Conservation (phyloP, 2,888 invertebrate species). For the Liodrosophila aerea region DNA sequence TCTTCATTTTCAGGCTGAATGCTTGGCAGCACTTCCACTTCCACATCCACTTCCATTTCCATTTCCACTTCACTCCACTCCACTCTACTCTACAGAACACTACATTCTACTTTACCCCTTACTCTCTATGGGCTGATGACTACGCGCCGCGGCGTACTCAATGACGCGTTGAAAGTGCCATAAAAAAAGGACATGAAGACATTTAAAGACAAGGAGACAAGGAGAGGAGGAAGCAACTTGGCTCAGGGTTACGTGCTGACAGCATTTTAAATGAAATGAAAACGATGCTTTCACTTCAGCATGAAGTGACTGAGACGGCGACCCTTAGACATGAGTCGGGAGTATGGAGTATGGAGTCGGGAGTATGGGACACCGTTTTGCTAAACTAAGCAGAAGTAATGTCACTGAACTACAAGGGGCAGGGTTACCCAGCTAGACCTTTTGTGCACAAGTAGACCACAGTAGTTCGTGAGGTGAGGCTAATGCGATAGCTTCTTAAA, state of each 20-base stretch:
- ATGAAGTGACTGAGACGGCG: constrained; percentile 10
- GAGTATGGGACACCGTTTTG: constrained; percentile 31
- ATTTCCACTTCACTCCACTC: constrained; percentile 3
- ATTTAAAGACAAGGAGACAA: constrained; percentile 28
- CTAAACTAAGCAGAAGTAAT: constrained; percentile 74
- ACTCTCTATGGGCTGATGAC: constrained; percentile 55
- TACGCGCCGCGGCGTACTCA: constrained; percentile 75
- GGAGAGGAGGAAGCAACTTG: constrained; percentile 23
- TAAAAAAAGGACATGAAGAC: constrained; percentile 74
- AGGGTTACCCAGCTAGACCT: constrained; percentile 20
- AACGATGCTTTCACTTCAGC: constrained; percentile 72
- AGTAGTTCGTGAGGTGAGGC: constrained; percentile 37
- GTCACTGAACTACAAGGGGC: constrained; percentile 60
- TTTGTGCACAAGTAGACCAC: constrained; percentile 17
- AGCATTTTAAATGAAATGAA: constrained; percentile 78
- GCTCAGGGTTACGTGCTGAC: constrained; percentile 67
- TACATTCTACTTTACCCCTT: background rate
- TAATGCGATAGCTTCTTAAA: constrained; percentile 51
- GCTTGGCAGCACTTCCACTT: constrained; percentile 48
- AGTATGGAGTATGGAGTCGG: background rate
- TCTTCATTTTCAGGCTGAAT: constrained; percentile 73
- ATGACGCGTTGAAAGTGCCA: constrained; percentile 78
- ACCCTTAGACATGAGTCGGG: background rate
- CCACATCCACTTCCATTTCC: constrained; percentile 2
- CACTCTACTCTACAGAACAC: background rate